These are phyloP conservation scores for Danio rerio DNA, from an alignment of 2,113 vertebrate genomes.

Conservation along the genomic window GRCz12tu NC_133180.1:28599001-28599500, in stretches of 20 bases:
- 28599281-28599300: background rate
- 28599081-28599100: background rate
- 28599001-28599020: background rate
- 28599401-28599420: background rate
- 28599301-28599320: background rate
- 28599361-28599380: background rate
- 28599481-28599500: no score
- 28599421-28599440: background rate
- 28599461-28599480: background rate
- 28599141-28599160: background rate
- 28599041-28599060: background rate
- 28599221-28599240: constrained; percentile 2
- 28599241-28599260: background rate
- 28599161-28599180: background rate
- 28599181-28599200: background rate
- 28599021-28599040: background rate
- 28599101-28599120: background rate
- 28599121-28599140: background rate
- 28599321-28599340: background rate
- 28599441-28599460: background rate
- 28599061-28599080: background rate
- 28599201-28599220: background rate
- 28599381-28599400: background rate
- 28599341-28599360: background rate
- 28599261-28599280: background rate